phyloP scores from a whole-genome alignment of 2,797 vertebrate genomes.

The Chaenodraco wilsoni region DNA sequence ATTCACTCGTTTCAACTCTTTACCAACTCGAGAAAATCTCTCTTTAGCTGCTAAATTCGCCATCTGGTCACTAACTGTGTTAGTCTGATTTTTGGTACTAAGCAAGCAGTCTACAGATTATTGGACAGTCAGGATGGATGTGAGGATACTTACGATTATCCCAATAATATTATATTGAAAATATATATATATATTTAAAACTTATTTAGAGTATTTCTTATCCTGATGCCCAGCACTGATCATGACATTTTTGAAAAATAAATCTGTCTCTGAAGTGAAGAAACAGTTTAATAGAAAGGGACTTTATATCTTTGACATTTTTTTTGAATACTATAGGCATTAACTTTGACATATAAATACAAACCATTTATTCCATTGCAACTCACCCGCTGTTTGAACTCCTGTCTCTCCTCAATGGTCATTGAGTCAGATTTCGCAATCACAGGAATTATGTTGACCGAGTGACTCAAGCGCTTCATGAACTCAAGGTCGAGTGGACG shows the following conservation, averaged over 20 bases:
- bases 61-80: neutral
- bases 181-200: too few relatives aligned
- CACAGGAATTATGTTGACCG: constrained; percentile 96
- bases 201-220: too few relatives aligned
- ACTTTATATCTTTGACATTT: neutral
- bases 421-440: constrained; percentile 98
- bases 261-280: neutral
- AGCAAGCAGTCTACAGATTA: neutral
- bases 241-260: constrained; percentile 2
- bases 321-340: neutral
- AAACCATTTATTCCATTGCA: neutral
- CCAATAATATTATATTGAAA: too few relatives aligned
- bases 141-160: too few relatives aligned
- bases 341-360: neutral
- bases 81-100: neutral
- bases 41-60: neutral
- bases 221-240: too few relatives aligned
- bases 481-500: constrained; percentile 94
- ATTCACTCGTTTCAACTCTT: neutral
- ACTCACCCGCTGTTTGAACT: constrained; percentile 87
- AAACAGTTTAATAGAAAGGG: neutral
- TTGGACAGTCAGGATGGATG: too few relatives aligned
- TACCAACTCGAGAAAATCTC: neutral
- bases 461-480: constrained; percentile 96
- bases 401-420: constrained; percentile 90